A percentile compares a stretch with the other conserved stretches of the same genome.
These are phyloP conservation scores for Cavia aperea DNA, from an alignment of 2,113 vertebrate genomes.

Conservation along the genomic window DNA sequence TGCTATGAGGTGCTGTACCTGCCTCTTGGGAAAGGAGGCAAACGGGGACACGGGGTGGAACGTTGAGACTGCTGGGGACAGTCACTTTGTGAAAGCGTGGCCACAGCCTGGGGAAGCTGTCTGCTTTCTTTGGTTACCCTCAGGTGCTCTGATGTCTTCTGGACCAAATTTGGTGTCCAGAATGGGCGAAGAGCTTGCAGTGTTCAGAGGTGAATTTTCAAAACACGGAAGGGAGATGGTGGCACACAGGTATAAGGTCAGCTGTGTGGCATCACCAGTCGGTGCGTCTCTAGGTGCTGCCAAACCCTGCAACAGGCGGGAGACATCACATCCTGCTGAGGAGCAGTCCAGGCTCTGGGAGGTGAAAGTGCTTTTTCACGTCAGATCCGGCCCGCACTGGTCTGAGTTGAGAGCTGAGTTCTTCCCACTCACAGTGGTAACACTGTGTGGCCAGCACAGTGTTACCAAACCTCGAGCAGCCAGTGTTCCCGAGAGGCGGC, in stretches of 20 bases:
- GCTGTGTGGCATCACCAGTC: no score
- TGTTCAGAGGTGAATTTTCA: background rate
- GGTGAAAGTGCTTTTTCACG: background rate
- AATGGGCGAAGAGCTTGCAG: background rate
- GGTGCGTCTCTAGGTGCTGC: background rate
- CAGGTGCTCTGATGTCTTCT: background rate
- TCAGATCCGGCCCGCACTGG: background rate
- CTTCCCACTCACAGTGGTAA: background rate
- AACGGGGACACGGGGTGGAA: background rate
- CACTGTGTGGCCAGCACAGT: accelerated
- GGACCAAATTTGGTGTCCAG: background rate
- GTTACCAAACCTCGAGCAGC: no score
- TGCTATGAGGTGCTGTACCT: background rate
- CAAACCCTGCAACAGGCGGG: no score
- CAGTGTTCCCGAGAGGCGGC: background rate
- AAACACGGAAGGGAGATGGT: background rate
- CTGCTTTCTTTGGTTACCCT: background rate
- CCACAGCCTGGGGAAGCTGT: background rate
- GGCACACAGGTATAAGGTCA: background rate
- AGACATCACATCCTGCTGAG: background rate
- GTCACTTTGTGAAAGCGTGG: background rate
- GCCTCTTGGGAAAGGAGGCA: background rate
- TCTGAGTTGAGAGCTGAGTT: background rate
- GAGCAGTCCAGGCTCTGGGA: background rate
- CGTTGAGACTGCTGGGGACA: background rate